Percentiles rank a stretch among this genome's conserved stretches.
Evolutionary conservation across 1,140 invertebrate genomes (phyloP).

Genomic region (Drosophila busckii): DNA sequence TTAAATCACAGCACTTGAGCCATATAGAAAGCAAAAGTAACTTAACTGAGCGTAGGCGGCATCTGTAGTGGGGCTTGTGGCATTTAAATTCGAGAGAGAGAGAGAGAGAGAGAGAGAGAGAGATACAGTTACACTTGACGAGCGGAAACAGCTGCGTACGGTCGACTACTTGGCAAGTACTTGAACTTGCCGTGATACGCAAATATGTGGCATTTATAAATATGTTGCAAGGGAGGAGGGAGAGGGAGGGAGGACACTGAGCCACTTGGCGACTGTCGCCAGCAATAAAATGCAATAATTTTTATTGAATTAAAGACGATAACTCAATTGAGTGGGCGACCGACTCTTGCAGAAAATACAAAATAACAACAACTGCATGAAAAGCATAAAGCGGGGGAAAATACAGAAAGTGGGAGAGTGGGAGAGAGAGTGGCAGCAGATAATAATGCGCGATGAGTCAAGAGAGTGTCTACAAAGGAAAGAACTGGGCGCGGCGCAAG

Average conservation of each 20-base stretch:
- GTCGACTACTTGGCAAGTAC: constrained; percentile 11
- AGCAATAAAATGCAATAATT: constrained; percentile 56
- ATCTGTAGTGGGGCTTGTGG: no score
- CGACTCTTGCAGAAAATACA: background rate
- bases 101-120: no score
- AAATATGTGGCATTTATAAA: constrained; percentile 32
- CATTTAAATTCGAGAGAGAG: no score
- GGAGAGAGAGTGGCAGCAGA: background rate
- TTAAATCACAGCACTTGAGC: no score
- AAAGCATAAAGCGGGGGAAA: constrained; percentile 6
- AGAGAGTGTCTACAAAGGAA: constrained; percentile 22
- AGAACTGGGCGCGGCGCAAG: background rate
- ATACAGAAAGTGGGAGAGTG: background rate
- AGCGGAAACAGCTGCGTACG: constrained; percentile 11
- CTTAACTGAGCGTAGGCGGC: no score
- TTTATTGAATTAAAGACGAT: constrained; percentile 65
- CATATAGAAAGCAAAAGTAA: no score
- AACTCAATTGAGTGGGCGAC: constrained; percentile 57
- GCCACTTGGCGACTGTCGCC: constrained; percentile 44
- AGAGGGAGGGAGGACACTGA: background rate
- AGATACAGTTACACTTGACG: constrained; percentile 5
- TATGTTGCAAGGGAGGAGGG: background rate
- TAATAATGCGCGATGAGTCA: constrained; percentile 22
- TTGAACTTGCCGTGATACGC: constrained; percentile 28
- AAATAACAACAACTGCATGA: constrained; percentile 1